Evolutionary conservation across 1,140 invertebrate species (phyloP).

Genomic region (Chrysopa pallens): DNA sequence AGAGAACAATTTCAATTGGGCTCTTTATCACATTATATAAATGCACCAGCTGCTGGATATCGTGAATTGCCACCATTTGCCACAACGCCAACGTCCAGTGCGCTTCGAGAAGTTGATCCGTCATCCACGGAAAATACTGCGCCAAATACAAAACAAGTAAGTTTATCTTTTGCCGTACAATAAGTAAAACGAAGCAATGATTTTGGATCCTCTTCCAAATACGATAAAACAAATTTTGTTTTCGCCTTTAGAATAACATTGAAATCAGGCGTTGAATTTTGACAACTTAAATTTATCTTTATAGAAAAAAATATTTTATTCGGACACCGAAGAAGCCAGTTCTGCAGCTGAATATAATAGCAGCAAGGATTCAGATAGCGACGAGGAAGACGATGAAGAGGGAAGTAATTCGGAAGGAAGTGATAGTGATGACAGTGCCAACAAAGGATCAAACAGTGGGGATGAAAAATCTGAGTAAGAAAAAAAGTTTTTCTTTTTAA

Average conservation of each 20-base stretch:
- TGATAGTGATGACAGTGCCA: conserved; percentile 13
- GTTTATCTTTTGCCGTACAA: not conserved
- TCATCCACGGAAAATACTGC: conserved; percentile 12
- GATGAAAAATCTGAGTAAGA: conserved; percentile 8
- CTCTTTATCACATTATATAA: conserved; percentile 88
- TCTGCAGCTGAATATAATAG: conserved; percentile 5
- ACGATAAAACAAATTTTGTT: too few species aligned
- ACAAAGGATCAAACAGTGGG: conserved; percentile 11
- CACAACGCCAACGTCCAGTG: conserved; percentile 49
- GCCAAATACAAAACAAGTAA: not conserved
- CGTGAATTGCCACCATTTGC: conserved; percentile 79
- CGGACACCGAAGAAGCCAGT: conserved; percentile 10
- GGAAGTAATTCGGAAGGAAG: conserved; percentile 12
- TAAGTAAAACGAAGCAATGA: too few species aligned
- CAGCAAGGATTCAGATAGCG: conserved; percentile 4
- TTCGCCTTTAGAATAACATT: too few species aligned
- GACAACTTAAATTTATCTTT: too few species aligned
- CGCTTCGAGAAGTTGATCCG: conserved; percentile 57
- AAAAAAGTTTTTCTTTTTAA: too few species aligned
- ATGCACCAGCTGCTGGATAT: conserved; percentile 70
- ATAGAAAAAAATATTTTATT: not conserved
- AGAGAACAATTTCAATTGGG: conserved; percentile 81
- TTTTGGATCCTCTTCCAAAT: too few species aligned
- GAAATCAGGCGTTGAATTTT: too few species aligned
- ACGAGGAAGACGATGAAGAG: conserved; percentile 5